Base-by-base conservation (phyloP, 53 echinoderm and acorn worm species). In the Astropecten irregularis region DNA sequence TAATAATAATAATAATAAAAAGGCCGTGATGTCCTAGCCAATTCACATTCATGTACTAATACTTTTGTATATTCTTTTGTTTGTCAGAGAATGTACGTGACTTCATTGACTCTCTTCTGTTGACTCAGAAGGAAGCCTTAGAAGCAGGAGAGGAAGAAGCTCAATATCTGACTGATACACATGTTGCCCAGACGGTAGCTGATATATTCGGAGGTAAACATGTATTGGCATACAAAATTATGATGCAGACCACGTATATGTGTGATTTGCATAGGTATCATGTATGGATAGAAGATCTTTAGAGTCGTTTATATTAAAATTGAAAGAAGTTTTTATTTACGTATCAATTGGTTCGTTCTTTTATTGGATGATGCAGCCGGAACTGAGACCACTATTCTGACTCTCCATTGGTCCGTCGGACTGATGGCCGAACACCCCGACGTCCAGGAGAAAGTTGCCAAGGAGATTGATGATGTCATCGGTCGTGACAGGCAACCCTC, bases 381-480 rank as follows among this genome's bases (percentile, higher is more conserved):
- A 53, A 95, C 88, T 15, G 90, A 93, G 8, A 93, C 95, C 3
- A 88, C 95, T 2, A 90, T 82, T 5, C 33, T 85, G 15, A 91
- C 88, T 3, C 66, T 95, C 52, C 85, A 88, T 31, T 95, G 95
- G 95, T 85, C 88, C 16, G 27, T 95, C 0, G 90, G 81, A 9
- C 36, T 64, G 27, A 49, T 95, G 83, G 84, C 66, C 18, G 90
- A 93, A n/a, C 13, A 82, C 35, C 90, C 88, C 4, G 68, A 86
- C 36, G 72, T 95, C 44, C 95, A 95, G 46, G 67, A 60, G 34
- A 95, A 83, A 61, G 81, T 93, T 21, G 82, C 74, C 26, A 62
- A 42, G 54, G 95, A 95, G 47, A 88, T 92, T 40, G 93, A 95
- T 71, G 31, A 76, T 1, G 90, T 91, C 63, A 63, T 95, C 35